phyloP scores from a whole-genome alignment of 1,140 invertebrate species.

The Drosophila sucinea region DNA sequence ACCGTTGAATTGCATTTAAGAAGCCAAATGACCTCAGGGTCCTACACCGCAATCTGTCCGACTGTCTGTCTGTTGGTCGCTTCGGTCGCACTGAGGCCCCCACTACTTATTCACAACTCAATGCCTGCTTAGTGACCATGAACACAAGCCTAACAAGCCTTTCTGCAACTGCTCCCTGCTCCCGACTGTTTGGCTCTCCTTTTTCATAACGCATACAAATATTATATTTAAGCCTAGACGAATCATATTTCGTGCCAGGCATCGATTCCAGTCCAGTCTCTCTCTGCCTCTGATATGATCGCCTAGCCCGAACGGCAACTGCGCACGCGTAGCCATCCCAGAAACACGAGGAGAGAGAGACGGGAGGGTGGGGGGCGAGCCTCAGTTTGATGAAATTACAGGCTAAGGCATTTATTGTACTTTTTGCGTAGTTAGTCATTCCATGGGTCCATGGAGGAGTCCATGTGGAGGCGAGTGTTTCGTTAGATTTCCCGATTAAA shows the following conservation, averaged over 20 bases:
- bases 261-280: constrained; percentile 50
- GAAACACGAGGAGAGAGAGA: constrained; percentile 9
- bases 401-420: constrained; percentile 18
- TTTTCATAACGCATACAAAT: constrained; percentile 70
- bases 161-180: constrained; percentile 69
- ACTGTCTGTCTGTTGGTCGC: constrained; percentile 1
- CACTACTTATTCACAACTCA: constrained; percentile 65
- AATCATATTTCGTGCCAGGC: constrained; percentile 67
- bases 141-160: constrained; percentile 58
- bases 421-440: neutral
- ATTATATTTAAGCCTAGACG: constrained; percentile 60
- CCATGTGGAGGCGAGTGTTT: neutral
- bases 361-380: neutral
- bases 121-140: constrained; percentile 61
- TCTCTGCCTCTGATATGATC: constrained; percentile 52
- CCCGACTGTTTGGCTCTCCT: constrained; percentile 23
- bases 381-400: constrained; percentile 36
- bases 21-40: constrained; percentile 77
- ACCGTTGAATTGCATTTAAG: constrained; percentile 77
- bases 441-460: neutral
- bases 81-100: neutral
- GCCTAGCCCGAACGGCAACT: constrained; percentile 46
- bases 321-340: constrained; percentile 57
- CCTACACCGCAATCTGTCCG: neutral
- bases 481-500: constrained; percentile 1